Base-by-base conservation (phyloP, 2,113 vertebrate genomes). In the Pseudorhombus dupliciocellatus region DNA sequence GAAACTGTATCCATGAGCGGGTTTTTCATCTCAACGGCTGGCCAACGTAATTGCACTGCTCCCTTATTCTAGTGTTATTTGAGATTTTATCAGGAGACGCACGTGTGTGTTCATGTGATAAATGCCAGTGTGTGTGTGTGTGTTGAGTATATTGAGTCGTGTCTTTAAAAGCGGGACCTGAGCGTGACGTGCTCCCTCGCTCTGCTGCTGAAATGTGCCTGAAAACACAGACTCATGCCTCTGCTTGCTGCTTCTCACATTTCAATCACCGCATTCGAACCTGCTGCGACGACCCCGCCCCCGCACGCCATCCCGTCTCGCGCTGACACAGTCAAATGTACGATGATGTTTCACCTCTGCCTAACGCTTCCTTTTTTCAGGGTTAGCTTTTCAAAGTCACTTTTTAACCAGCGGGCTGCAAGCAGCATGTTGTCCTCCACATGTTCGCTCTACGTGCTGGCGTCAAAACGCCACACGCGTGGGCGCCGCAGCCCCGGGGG, bases 1-100 rank as follows among this genome's bases (percentile, higher is more conserved):
- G 88, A 92, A 90, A 92, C 80, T 84, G 87, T 89, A 90, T 90
- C 91, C 90, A 91, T 90, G 90, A 91, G 89, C 78, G 51, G 34
- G 73, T 90, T 91, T 88, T 81, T 90, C 90, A 90, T 91, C 90
- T 86, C 85, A 79, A 70, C 80, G 79, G 82, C 70, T 84, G 74
- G 70, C 62, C 71, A 80, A 83, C 79, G 84, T 90, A 91, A 92
- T 90, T 91, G 87, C 83, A 74, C 84, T 75, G 82, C 80, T 25
- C 66, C 73, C 71, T 79, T 86, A 80, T 84, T 76, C 68, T 68
- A 74, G 55, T 80, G 83, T 87, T 87, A 86, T 89, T 89, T 78
- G 80, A 88, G 85, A 89, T 88, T 87, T 88, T 84, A 85, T 90
- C 86, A 70, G 74, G 31, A 78, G 70, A n/a, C 52, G 50, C 66